Evolutionary conservation across 2,888 invertebrate genomes (phyloP).

Genomic region (Adelognathus sp.): DNA sequence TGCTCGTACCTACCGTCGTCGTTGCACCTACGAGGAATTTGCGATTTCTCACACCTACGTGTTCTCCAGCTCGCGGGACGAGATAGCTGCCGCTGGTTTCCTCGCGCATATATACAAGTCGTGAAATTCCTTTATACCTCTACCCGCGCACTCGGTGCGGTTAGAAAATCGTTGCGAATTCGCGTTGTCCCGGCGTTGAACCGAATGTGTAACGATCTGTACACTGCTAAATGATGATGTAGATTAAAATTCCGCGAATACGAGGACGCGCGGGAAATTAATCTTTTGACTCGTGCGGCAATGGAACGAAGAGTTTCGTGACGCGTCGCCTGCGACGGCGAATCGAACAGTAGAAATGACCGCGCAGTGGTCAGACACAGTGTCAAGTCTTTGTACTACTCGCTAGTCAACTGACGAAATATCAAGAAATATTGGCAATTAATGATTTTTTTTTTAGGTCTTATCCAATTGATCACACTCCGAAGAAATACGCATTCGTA

Average conservation of each 20-base stretch:
- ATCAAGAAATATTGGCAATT: too few species aligned
- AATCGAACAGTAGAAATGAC: conserved; percentile 37
- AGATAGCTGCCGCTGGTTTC: conserved; percentile 44
- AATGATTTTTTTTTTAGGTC: too few species aligned
- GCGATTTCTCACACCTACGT: conserved; percentile 71
- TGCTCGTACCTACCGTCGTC: too few species aligned
- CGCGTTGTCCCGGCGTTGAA: conserved; percentile 27
- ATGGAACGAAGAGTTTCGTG: not conserved
- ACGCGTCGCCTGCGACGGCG: not conserved
- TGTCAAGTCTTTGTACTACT: too few species aligned
- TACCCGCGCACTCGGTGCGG: conserved; percentile 42
- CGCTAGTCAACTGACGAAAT: too few species aligned
- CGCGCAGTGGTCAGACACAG: conserved; percentile 27
- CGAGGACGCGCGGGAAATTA: conserved; percentile 38
- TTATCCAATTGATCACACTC: too few species aligned
- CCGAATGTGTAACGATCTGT: conserved; percentile 30
- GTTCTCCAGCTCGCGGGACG: conserved; percentile 36
- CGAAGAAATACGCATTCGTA: too few species aligned
- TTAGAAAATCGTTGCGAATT: conserved; percentile 57
- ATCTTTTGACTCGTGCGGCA: conserved; percentile 32
- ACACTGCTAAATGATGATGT: conserved; percentile 49
- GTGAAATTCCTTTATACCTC: conserved; percentile 58
- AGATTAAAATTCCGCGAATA: conserved; percentile 56
- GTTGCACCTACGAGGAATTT: conserved; percentile 76
- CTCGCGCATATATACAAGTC: conserved; percentile 37